A percentile compares a stretch with the other conserved stretches of the same genome.
Evolutionary conservation across 2,888 invertebrate species (phyloP).

Genomic region (Agrotis exclamationis): DNA sequence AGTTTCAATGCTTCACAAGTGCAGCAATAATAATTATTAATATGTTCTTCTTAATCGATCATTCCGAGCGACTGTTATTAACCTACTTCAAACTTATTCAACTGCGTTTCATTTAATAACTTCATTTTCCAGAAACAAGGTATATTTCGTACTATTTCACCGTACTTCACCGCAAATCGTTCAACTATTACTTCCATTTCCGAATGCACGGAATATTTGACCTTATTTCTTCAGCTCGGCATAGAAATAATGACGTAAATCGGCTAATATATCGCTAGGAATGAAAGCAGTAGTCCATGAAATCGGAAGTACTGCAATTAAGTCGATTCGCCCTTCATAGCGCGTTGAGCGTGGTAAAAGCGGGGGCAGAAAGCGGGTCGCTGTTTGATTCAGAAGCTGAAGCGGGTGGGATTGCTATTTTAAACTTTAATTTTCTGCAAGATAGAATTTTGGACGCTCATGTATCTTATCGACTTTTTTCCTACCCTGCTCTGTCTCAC

Average conservation of each 20-base stretch:
- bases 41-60: neutral
- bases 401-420: constrained; percentile 37
- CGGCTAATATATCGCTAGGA: constrained; percentile 60
- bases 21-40: no score
- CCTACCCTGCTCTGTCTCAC: no score
- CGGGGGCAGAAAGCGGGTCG: constrained; percentile 53
- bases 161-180: constrained; percentile 19
- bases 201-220: constrained; percentile 17
- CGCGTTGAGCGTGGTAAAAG: constrained; percentile 72
- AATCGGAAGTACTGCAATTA: constrained; percentile 79
- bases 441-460: no score
- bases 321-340: constrained; percentile 77
- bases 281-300: constrained; percentile 67
- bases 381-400: constrained; percentile 21
- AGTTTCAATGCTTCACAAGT: neutral
- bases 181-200: constrained; percentile 5
- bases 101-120: constrained; percentile 1
- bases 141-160: neutral
- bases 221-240: constrained; percentile 37
- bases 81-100: neutral
- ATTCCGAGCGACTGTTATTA: neutral
- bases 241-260: constrained; percentile 46
- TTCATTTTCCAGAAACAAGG: constrained; percentile 8
- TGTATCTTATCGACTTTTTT: no score
- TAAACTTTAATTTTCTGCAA: neutral